Percentiles rank a stretch among this genome's conserved stretches.
phyloP scores from a whole-genome alignment of 1,140 invertebrate species.

The Maniola jurtina region DNA sequence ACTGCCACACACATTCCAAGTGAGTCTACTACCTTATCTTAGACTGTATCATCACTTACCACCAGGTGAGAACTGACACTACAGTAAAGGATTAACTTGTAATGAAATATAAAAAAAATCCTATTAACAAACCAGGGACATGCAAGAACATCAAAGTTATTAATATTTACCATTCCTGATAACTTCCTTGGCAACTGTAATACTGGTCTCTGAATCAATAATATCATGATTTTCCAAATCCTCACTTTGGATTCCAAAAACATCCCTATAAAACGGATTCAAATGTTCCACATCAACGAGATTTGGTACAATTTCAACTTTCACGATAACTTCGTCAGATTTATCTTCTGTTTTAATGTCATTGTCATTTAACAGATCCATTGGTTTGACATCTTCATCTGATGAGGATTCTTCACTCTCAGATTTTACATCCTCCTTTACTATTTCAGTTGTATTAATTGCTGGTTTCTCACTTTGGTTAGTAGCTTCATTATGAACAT shows the following conservation, averaged over 20 bases:
- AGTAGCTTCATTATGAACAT: neutral
- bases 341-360: slow-evolving; percentile 3
- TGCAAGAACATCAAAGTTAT: neutral
- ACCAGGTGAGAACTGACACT: too few species aligned
- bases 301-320: slow-evolving; percentile 43
- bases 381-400: slow-evolving; percentile 22
- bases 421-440: slow-evolving; percentile 18
- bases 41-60: too few species aligned
- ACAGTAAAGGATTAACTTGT: too few species aligned
- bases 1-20: too few species aligned
- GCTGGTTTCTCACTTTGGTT: slow-evolving; percentile 8
- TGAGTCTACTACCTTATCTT: too few species aligned
- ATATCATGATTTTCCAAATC: slow-evolving; percentile 30
- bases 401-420: slow-evolving; percentile 18
- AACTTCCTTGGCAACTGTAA: slow-evolving; percentile 43
- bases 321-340: slow-evolving; percentile 24
- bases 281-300: slow-evolving; percentile 41
- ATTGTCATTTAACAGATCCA: neutral
- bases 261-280: slow-evolving; percentile 51
- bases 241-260: slow-evolving; percentile 43
- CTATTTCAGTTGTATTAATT: slow-evolving; percentile 7
- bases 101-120: too few species aligned
- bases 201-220: slow-evolving; percentile 43
- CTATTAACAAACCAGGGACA: neutral
- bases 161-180: slow-evolving; percentile 46